phyloP scores from a whole-genome alignment of 2,888 invertebrate genomes.

The Molanna angustata region DNA sequence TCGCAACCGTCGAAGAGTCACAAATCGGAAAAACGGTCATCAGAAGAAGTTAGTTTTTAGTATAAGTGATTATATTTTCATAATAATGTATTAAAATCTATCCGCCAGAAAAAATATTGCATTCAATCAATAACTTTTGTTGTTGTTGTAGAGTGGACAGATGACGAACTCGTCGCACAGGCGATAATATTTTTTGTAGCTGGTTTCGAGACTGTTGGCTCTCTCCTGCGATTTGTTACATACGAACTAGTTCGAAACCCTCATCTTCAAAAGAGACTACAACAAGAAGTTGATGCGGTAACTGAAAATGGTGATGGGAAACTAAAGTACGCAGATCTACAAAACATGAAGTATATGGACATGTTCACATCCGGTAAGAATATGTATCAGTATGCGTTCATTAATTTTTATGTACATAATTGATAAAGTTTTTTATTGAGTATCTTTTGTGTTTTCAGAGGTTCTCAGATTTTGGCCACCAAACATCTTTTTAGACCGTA shows the following conservation, averaged over 20 bases:
- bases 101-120: slow-evolving; percentile 28
- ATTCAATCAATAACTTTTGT: slow-evolving; percentile 34
- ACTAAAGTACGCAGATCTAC: slow-evolving; percentile 21
- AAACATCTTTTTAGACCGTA: slow-evolving; percentile 44
- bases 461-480: slow-evolving; percentile 50
- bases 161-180: slow-evolving; percentile 40
- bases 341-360: slow-evolving; percentile 42
- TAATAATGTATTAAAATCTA: not conserved
- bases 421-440: too few species aligned
- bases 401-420: too few species aligned
- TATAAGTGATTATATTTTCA: not conserved
- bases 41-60: slow-evolving; percentile 6
- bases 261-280: slow-evolving; percentile 40
- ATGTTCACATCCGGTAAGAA: slow-evolving; percentile 50
- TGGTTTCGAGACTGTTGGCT: slow-evolving; percentile 42
- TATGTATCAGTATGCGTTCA: slow-evolving; percentile 49
- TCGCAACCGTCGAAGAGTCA: slow-evolving; percentile 47
- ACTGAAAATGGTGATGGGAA: not conserved
- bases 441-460: slow-evolving; percentile 40
- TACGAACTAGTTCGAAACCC: slow-evolving; percentile 41
- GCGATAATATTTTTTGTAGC: slow-evolving; percentile 42
- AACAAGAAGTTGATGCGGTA: slow-evolving; percentile 16
- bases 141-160: slow-evolving; percentile 39
- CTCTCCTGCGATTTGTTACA: slow-evolving; percentile 39
- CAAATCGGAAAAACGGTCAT: slow-evolving; percentile 38